Conservation (phyloP, 2,888 invertebrate species). For the Nymphalis polychloros region DNA sequence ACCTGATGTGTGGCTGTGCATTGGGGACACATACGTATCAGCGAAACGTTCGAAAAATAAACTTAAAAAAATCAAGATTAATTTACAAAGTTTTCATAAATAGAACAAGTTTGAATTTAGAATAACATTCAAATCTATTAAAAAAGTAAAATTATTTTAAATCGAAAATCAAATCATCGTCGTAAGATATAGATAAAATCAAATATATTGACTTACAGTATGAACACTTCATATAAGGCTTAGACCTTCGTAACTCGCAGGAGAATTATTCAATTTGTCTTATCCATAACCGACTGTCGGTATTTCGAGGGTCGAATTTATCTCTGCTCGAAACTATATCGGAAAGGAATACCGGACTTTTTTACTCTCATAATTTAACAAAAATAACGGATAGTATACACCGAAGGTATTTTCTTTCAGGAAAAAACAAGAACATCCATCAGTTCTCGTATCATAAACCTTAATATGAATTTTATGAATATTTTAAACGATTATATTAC, state of each 20-base stretch:
- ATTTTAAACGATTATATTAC: too few species aligned
- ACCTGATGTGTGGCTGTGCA: too few species aligned
- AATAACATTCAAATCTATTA: too few species aligned
- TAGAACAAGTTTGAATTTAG: too few species aligned
- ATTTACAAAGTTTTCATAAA: too few species aligned
- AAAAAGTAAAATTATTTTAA: not conserved
- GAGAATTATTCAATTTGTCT: constrained; percentile 17
- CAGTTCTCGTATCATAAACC: not conserved
- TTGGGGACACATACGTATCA: too few species aligned
- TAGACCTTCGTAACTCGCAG: constrained; percentile 14
- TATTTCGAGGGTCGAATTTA: constrained; percentile 22
- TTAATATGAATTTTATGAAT: too few species aligned
- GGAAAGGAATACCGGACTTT: constrained; percentile 9
- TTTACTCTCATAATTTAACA: constrained; percentile 2
- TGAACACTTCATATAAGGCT: constrained; percentile 2
- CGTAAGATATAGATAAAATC: constrained; percentile 6
- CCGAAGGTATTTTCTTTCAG: not conserved
- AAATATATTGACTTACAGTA: not conserved
- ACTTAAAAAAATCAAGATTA: too few species aligned
- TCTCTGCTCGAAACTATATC: constrained; percentile 26
- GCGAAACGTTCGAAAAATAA: too few species aligned
- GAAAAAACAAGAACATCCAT: not conserved
- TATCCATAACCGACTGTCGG: constrained; percentile 6
- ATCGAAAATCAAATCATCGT: not conserved
- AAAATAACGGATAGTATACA: not conserved